Evolutionary conservation across 2,797 vertebrate genomes (phyloP).

Genomic region (Platyrinchus mystaceus): DNA sequence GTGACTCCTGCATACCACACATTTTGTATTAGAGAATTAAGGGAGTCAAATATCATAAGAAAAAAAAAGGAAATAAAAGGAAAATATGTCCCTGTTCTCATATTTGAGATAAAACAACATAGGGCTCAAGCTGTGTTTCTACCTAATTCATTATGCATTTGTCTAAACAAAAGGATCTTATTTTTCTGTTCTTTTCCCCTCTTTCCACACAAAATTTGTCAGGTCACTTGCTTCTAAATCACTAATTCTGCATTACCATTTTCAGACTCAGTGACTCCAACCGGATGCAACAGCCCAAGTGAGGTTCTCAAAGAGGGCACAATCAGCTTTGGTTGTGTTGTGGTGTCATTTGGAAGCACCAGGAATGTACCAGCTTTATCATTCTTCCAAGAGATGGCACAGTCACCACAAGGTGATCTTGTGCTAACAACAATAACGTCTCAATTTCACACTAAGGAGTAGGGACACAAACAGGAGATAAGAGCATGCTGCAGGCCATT

Average conservation of each 20-base stretch:
- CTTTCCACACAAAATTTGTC: neutral
- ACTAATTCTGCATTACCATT: neutral
- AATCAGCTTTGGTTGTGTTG: neutral
- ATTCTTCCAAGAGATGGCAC: neutral
- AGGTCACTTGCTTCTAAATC: neutral
- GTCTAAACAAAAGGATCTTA: neutral
- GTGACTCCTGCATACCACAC: neutral
- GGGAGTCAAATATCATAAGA: neutral
- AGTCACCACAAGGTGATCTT: neutral
- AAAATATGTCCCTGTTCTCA: neutral
- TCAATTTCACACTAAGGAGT: neutral
- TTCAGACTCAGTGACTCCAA: neutral
- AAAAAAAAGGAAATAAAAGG: neutral
- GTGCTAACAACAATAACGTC: neutral
- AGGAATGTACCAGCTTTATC: neutral
- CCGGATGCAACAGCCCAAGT: neutral
- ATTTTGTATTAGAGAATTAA: neutral
- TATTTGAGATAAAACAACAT: neutral
- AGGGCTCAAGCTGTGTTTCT: neutral
- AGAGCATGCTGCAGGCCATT: neutral
- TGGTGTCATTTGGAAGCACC: neutral
- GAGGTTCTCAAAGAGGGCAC: neutral
- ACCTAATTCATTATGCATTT: neutral
- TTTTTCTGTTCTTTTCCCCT: neutral
- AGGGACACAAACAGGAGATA: neutral